A percentile compares a stretch with the other conserved stretches of the same genome.
phyloP scores from a whole-genome alignment of 2,888 invertebrate species.

The Blastobasis lacticolella region DNA sequence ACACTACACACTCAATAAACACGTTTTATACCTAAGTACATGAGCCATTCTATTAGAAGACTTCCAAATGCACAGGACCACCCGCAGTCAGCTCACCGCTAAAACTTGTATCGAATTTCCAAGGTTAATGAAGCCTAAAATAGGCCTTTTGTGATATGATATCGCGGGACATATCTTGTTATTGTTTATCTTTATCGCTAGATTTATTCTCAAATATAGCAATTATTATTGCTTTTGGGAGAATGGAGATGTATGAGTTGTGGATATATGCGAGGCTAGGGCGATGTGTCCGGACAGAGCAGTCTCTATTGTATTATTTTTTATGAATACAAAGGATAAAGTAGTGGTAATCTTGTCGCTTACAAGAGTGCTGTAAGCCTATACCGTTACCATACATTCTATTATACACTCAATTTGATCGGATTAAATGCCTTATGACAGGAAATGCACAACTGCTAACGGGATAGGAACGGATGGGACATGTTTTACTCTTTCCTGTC shows the following conservation, averaged over 20 bases:
- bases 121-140: too few relatives aligned
- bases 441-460: slow-evolving; percentile 7
- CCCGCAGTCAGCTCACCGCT: slow-evolving; percentile 27
- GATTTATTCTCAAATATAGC: too few relatives aligned
- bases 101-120: too few relatives aligned
- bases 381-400: slow-evolving; percentile 10
- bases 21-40: too few relatives aligned
- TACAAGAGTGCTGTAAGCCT: slow-evolving; percentile 15
- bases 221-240: too few relatives aligned
- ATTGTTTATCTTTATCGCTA: too few relatives aligned
- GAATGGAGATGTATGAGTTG: slow-evolving; percentile 5
- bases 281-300: not conserved
- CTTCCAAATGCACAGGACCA: slow-evolving; percentile 38
- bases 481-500: slow-evolving; percentile 7
- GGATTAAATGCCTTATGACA: slow-evolving; percentile 9
- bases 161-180: too few relatives aligned
- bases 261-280: too few relatives aligned
- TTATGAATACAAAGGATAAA: too few relatives aligned
- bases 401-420: slow-evolving; percentile 13
- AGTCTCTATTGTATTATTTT: too few relatives aligned
- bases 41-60: slow-evolving; percentile 20
- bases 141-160: too few relatives aligned
- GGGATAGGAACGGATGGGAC: slow-evolving; percentile 1
- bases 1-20: too few relatives aligned
- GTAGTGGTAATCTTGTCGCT: slow-evolving; percentile 22